Conservation (phyloP, 2,797 vertebrate genomes). For the Helicolenus hilgendorfi region DNA sequence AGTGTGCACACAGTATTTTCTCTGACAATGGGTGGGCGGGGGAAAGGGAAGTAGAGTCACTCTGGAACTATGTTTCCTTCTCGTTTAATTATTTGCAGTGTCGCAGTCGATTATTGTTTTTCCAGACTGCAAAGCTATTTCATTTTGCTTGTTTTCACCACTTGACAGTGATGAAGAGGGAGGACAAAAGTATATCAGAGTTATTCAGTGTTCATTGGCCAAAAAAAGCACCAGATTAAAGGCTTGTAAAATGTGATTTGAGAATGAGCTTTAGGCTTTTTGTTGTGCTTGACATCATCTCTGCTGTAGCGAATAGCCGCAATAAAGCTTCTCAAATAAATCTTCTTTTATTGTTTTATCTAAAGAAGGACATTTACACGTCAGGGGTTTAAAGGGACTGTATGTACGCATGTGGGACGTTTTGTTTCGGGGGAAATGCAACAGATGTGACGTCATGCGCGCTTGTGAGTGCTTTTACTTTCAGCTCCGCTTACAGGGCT, state of each 20-base stretch:
- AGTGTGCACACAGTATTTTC: background rate
- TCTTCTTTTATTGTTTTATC: background rate
- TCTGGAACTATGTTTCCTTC: slow-evolving; percentile 36
- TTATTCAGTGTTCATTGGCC: background rate
- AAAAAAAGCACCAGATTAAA: background rate
- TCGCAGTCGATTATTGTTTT: slow-evolving; percentile 14
- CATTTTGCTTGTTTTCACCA: background rate
- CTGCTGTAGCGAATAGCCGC: background rate
- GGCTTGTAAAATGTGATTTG: background rate
- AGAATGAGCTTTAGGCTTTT: background rate
- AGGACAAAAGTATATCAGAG: background rate
- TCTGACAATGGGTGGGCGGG: slow-evolving; percentile 5
- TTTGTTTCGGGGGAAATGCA: too few relatives aligned
- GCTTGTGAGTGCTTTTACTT: too few relatives aligned
- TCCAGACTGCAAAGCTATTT: slow-evolving; percentile 1
- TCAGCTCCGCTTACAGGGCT: too few relatives aligned
- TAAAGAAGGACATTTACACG: background rate
- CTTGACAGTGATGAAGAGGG: background rate
- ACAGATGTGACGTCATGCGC: too few relatives aligned
- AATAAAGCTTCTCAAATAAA: background rate
- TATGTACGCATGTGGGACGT: too few relatives aligned
- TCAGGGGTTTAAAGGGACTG: background rate
- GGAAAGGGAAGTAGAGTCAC: slow-evolving; percentile 33
- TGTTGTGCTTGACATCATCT: background rate
- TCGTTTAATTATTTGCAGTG: slow-evolving; percentile 21